phyloP scores from a whole-genome alignment of 2,888 invertebrate genomes.

The Amphiduros pacificus region DNA sequence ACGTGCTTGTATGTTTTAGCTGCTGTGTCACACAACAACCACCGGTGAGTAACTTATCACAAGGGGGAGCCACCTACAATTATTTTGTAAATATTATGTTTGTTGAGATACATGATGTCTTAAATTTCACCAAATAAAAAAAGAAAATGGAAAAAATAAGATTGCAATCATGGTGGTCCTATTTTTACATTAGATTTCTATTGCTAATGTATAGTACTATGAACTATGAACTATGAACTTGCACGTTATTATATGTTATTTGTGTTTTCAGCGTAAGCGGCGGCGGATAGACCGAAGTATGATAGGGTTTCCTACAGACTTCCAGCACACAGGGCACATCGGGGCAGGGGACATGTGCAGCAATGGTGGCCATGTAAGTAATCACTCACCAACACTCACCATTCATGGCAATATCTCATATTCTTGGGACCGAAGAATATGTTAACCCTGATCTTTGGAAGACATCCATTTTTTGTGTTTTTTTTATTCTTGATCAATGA shows the following conservation, averaged over 20 bases:
- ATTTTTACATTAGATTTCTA: too few relatives aligned
- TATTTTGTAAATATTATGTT: background rate
- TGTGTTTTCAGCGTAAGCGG: slow-evolving; percentile 43
- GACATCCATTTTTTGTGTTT: too few relatives aligned
- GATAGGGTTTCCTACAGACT: slow-evolving; percentile 95
- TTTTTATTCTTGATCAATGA: too few relatives aligned
- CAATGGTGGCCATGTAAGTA: slow-evolving; percentile 10
- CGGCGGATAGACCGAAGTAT: slow-evolving; percentile 74
- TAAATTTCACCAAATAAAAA: too few relatives aligned
- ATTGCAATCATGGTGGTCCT: too few relatives aligned
- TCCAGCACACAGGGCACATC: slow-evolving; percentile 90
- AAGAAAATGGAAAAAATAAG: too few relatives aligned
- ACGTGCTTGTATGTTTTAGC: slow-evolving; percentile 20
- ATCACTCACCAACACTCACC: background rate
- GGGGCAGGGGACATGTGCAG: slow-evolving; percentile 86
- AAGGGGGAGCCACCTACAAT: too few relatives aligned
- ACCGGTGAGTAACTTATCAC: slow-evolving; percentile 17
- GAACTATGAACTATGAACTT: background rate
- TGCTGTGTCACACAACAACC: slow-evolving; percentile 24
- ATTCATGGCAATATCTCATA: too few relatives aligned
- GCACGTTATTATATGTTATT: background rate
- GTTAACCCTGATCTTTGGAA: too few relatives aligned
- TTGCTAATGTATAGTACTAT: too few relatives aligned
- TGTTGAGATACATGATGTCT: too few relatives aligned
- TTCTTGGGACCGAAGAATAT: too few relatives aligned